phyloP scores from a whole-genome alignment of 2,797 vertebrate species.

The Poecilia wingei region DNA sequence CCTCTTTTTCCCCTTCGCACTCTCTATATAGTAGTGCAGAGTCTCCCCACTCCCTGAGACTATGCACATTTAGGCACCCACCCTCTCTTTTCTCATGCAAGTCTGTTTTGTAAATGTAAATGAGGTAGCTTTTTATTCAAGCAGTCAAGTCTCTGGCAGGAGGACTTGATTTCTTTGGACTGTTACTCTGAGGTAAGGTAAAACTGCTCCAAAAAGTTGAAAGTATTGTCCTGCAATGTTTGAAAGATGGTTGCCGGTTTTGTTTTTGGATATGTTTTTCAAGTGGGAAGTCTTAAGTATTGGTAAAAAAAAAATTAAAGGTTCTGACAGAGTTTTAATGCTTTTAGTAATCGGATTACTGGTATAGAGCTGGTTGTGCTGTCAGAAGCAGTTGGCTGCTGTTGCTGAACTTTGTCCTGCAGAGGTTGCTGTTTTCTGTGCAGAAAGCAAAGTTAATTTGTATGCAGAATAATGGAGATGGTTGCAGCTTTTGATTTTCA shows the following conservation, averaged over 20 bases:
- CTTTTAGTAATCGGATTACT: neutral
- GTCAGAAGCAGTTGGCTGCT: conserved; percentile 1
- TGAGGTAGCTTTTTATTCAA: conserved; percentile 17
- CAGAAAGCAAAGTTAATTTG: conserved; percentile 1
- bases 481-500: conserved; percentile 16
- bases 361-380: neutral
- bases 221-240: neutral
- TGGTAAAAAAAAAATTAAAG: neutral
- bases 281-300: neutral
- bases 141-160: neutral
- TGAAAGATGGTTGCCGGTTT: neutral
- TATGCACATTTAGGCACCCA: conserved; percentile 21
- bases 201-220: conserved; percentile 3
- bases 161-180: conserved; percentile 12
- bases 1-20: neutral
- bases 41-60: conserved; percentile 11
- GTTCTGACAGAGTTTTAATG: neutral
- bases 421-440: conserved; percentile 61
- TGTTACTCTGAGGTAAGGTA: conserved; percentile 27
- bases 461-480: neutral
- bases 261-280: neutral
- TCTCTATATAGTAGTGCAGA: neutral
- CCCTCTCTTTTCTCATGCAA: conserved; percentile 16
- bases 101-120: conserved; percentile 34
- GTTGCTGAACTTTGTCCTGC: conserved; percentile 46